Percentiles rank a stretch among this genome's conserved stretches.
phyloP scores from a whole-genome alignment of 1,140 invertebrate genomes.

The Lineus longissimus region DNA sequence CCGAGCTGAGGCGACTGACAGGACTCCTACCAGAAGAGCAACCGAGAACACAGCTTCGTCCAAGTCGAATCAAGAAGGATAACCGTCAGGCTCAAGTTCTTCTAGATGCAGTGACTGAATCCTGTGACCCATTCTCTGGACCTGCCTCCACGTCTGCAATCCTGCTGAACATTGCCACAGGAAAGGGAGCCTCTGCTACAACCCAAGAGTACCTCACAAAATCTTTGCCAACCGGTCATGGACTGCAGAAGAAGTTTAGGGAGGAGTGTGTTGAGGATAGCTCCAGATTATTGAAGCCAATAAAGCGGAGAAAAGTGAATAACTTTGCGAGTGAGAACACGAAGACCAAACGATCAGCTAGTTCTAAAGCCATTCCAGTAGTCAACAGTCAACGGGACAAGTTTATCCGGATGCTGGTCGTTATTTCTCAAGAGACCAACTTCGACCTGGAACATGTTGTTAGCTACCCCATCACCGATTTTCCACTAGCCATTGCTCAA shows the following conservation, averaged over 20 bases:
- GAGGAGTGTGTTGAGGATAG: not conserved
- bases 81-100: not conserved
- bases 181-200: not conserved
- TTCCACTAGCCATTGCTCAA: conserved; percentile 10
- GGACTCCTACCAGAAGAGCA: not conserved
- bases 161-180: conserved; percentile 5
- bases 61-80: not conserved
- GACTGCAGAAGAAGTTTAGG: not conserved
- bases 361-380: too few relatives aligned
- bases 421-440: conserved; percentile 9
- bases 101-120: not conserved
- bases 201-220: conserved; percentile 1
- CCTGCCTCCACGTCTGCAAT: not conserved
- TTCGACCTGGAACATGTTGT: conserved; percentile 5
- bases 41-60: not conserved
- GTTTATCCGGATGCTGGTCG: conserved; percentile 8
- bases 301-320: not conserved
- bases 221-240: not conserved
- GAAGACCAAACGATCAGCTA: not conserved
- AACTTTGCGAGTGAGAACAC: conserved; percentile 2
- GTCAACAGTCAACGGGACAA: conserved; percentile 7
- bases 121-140: not conserved
- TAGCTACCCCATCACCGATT: conserved; percentile 7
- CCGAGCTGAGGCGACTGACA: not conserved
- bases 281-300: not conserved